Evolutionary conservation across 2,888 invertebrate genomes (phyloP), one percentile per base, ranked within the genome.

Genomic region (Luperina testacea): DNA sequence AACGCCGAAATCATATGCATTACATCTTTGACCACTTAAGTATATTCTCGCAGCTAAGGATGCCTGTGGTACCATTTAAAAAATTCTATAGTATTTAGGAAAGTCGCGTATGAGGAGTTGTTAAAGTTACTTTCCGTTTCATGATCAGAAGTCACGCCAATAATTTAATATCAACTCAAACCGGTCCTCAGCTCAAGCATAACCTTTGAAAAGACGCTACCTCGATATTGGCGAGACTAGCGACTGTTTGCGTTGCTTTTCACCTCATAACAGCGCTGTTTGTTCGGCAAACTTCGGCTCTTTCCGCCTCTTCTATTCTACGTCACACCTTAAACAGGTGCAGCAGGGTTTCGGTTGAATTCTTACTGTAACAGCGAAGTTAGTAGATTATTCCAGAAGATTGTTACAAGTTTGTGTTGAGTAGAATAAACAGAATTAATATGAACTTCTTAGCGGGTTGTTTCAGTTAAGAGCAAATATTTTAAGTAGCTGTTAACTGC

Each of bases 241-340:
- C 59, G 61, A 64, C 64, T 80, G 76, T 87, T 85, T 78, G 81
- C 51, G 24, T 63, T 67, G 77, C 81, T 75, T 68, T 76, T 81
- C 78, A 86, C 81, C 73, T 84, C 78, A 80, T 83, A 84, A 80
- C 69, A 77, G 69, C 64, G 68, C 57, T 83, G 79, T 84, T 85
- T 85, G 71, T 76, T 81, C 77, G 72, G 27, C 59, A 81, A 88
- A 88, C 80, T 85, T 82, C 63, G 65, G 65, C 76, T 78, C 71
- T 78, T 81, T 53, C 61, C 78, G 72, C 68, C 67, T 75, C 38
- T 67, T 68, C 45, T 32, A 38, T 78, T n/a, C n/a, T 57, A 76
- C 75, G 64, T 80, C 42, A 69, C 67, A 70, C n/a, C 59, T 70
- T 64, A 75, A 61, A 72, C 38, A 80, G 45, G 32, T 67, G 57